Base-by-base conservation (phyloP, 2,888 invertebrate species). In the Cerceris ruficornis region DNA sequence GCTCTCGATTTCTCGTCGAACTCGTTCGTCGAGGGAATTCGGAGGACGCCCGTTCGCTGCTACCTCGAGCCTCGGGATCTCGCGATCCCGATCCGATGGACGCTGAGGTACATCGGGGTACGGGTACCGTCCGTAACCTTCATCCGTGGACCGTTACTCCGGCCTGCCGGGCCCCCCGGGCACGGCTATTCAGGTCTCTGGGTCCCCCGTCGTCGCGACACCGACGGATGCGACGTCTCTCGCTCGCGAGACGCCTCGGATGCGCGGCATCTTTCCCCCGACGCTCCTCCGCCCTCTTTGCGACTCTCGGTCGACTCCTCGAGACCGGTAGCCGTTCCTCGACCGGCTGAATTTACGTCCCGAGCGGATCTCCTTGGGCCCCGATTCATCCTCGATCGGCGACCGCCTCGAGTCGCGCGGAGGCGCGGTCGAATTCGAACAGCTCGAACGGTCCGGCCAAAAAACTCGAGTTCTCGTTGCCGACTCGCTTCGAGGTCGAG, bases 161-260 rank as follows among this genome's bases (percentile, higher is more conserved):
- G 91, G 88, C 91, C 91, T 89, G 87, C 86, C 88, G 85, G 85
- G 86, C 89, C 90, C 87, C 86, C 86, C 87, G 90, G 90, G 88
- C 87, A 89, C 85, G 87, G 89, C 86, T 92, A 92, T 92, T 90
- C 91, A 92, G 92, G 92, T 92, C 92, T 92, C 91, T 91, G 90
- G 91, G 91, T 91, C 92, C 92, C 90, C 87, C 80, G 84, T 83
- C 84, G 79, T 86, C 82, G 82, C 82, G 82, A 83, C 86, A 73
- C 82, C 7, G 17, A 75, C 70, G 75, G 82, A 71, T 67, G 85
- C 78, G 62, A 69, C 77, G 72, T 69, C 73, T 83, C 78, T 82
- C 80, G 81, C 75, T 68, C 42, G 76, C 76, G 68, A 68, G 28
- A 28, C 4, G 28, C 28, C 28, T 28, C 2, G 28, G 28, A 28